phyloP scores from a whole-genome alignment of 1,140 invertebrate species.

The Drosophila seguyi region DNA sequence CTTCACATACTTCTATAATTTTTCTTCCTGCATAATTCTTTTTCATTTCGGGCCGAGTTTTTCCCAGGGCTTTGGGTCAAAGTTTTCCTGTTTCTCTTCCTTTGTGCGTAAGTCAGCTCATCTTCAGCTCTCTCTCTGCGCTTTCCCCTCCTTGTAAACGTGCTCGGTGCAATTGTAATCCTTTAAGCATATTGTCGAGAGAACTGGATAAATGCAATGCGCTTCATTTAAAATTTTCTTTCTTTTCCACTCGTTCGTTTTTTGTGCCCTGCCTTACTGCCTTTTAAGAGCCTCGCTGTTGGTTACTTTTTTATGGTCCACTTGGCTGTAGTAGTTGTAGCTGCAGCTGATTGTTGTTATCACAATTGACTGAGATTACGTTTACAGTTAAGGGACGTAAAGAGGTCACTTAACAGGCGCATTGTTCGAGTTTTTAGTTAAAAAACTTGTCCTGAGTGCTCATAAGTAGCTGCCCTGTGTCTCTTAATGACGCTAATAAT shows the following conservation, averaged over 20 bases:
- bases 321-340: constrained; percentile 35
- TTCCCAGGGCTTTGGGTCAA: constrained; percentile 20
- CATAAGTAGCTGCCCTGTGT: constrained; percentile 50
- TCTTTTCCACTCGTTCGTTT: constrained; percentile 40
- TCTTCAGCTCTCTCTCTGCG: constrained; percentile 9
- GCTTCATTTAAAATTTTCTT: constrained; percentile 75
- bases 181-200: constrained; percentile 71
- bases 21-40: not conserved
- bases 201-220: constrained; percentile 67
- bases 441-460: constrained; percentile 43
- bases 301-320: constrained; percentile 71
- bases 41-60: constrained; percentile 13
- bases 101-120: constrained; percentile 56
- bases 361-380: constrained; percentile 74
- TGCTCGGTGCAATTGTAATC: constrained; percentile 69
- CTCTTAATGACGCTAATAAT: constrained; percentile 43
- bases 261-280: constrained; percentile 27
- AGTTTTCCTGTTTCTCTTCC: constrained; percentile 26
- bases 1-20: not conserved
- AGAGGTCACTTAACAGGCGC: constrained; percentile 70
- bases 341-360: constrained; percentile 72
- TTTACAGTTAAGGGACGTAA: constrained; percentile 62
- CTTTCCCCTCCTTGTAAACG: not conserved
- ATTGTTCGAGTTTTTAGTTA: constrained; percentile 64
- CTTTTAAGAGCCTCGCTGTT: constrained; percentile 54